Conservation (phyloP, 2,113 vertebrate genomes). For the Bubo scandiacus region DNA sequence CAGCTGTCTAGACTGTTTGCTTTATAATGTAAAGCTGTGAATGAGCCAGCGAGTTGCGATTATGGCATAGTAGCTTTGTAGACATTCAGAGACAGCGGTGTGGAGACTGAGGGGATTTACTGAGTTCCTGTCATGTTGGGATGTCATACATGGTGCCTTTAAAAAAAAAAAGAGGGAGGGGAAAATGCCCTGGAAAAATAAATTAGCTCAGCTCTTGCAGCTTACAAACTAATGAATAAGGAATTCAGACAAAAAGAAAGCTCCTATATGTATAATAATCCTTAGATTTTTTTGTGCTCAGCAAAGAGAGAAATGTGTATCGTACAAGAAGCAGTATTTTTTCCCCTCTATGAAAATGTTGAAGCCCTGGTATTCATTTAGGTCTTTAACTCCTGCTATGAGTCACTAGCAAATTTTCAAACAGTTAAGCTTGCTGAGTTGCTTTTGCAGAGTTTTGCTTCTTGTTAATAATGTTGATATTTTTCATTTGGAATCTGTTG, state of each 20-base stretch:
- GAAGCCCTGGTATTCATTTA: not conserved
- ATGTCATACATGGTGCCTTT: slow-evolving; percentile 64
- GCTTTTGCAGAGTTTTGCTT: slow-evolving; percentile 11
- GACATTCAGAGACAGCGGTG: slow-evolving; percentile 72
- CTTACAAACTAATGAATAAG: slow-evolving; percentile 54
- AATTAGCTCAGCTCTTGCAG: slow-evolving; percentile 72
- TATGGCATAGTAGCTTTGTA: slow-evolving; percentile 71
- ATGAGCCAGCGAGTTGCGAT: slow-evolving; percentile 68
- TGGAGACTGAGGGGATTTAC: slow-evolving; percentile 80
- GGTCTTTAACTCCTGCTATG: not conserved
- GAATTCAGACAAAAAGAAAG: slow-evolving; percentile 64
- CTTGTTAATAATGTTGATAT: not conserved
- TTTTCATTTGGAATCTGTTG: not conserved
- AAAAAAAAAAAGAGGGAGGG: slow-evolving; percentile 31
- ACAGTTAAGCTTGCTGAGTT: not conserved
- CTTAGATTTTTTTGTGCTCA: not conserved
- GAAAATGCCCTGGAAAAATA: slow-evolving; percentile 61
- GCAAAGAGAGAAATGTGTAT: not conserved
- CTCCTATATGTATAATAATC: slow-evolving; percentile 10
- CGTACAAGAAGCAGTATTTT: not conserved
- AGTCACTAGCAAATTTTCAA: slow-evolving; percentile 7
- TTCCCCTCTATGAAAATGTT: not conserved
- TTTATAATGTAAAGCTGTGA: slow-evolving; percentile 77
- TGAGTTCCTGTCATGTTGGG: slow-evolving; percentile 72
- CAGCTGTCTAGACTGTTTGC: slow-evolving; percentile 82